Conservation (phyloP, 2,113 vertebrate genomes). For the Ceyx margarethae region DNA sequence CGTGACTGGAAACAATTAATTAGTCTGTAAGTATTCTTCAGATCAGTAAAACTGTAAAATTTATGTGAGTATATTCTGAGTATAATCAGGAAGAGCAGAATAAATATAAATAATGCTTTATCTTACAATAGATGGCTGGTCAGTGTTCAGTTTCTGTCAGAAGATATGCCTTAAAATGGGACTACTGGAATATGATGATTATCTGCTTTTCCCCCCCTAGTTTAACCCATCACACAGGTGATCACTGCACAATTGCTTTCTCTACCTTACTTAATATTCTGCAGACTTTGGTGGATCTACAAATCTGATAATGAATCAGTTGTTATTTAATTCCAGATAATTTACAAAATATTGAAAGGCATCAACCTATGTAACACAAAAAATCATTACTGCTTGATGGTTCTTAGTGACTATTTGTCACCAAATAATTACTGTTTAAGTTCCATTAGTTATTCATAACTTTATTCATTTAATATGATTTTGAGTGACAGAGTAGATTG, state of each 20-base stretch:
- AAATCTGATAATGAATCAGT: not conserved
- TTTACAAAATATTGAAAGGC: not conserved
- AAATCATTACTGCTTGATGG: not conserved
- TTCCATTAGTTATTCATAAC: not conserved
- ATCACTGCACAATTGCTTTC: not conserved
- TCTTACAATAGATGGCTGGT: not conserved
- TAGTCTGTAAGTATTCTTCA: not conserved
- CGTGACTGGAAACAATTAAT: not conserved
- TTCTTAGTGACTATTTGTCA: not conserved
- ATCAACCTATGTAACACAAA: not conserved
- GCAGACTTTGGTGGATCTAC: not conserved
- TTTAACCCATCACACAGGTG: not conserved
- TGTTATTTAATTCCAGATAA: not conserved
- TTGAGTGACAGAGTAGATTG: not conserved
- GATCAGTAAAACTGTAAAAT: not conserved
- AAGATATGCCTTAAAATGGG: not conserved
- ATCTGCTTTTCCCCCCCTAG: not conserved
- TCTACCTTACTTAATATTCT: not conserved
- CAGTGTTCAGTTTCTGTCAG: not conserved
- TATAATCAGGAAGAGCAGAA: not conserved
- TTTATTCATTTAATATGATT: not conserved
- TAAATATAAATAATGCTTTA: not conserved
- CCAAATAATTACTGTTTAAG: not conserved
- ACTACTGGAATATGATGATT: not conserved
- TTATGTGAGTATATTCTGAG: not conserved